Percentiles rank a stretch among this genome's conserved stretches.
phyloP scores from a whole-genome alignment of 1,140 invertebrate genomes.

The Drosophila lini region DNA sequence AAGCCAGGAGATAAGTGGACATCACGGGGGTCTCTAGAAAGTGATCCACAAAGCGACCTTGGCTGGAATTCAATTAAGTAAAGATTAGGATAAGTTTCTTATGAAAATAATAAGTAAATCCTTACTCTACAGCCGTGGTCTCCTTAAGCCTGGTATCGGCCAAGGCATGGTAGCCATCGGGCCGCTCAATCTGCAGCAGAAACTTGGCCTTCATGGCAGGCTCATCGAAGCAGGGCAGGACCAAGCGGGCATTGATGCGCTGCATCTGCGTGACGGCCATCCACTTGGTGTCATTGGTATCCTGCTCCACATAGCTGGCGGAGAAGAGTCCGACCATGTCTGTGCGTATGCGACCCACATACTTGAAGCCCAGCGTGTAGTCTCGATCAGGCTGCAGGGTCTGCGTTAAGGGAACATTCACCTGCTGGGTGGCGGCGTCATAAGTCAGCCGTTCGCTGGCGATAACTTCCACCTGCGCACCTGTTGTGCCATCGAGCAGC shows the following conservation, averaged over 20 bases:
- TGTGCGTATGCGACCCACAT: constrained; percentile 81
- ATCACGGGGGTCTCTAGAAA: constrained; percentile 87
- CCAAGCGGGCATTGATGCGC: constrained; percentile 91
- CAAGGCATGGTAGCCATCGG: constrained; percentile 85
- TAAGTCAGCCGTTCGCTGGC: constrained; percentile 22
- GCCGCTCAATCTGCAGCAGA: constrained; percentile 87
- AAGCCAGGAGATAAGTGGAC: constrained; percentile 91
- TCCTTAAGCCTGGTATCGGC: constrained; percentile 84
- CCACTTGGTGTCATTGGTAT: constrained; percentile 80
- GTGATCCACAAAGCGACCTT: constrained; percentile 55
- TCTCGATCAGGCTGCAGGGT: constrained; percentile 1
- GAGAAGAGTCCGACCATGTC: constrained; percentile 87
- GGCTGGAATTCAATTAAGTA: constrained; percentile 25
- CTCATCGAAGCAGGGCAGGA: constrained; percentile 97
- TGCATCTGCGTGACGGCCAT: constrained; percentile 92
- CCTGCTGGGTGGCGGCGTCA: constrained; percentile 52
- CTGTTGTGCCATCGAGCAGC: constrained; percentile 29
- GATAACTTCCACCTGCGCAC: constrained; percentile 34
- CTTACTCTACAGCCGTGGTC: constrained; percentile 45
- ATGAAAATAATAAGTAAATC: background rate
- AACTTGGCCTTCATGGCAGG: constrained; percentile 93
- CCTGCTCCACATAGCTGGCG: constrained; percentile 85
- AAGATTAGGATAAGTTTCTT: background rate
- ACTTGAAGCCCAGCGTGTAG: constrained; percentile 76
- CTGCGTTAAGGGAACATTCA: constrained; percentile 46